phyloP scores from a whole-genome alignment of 2,797 vertebrate species.

The Rhinogobio ventralis region DNA sequence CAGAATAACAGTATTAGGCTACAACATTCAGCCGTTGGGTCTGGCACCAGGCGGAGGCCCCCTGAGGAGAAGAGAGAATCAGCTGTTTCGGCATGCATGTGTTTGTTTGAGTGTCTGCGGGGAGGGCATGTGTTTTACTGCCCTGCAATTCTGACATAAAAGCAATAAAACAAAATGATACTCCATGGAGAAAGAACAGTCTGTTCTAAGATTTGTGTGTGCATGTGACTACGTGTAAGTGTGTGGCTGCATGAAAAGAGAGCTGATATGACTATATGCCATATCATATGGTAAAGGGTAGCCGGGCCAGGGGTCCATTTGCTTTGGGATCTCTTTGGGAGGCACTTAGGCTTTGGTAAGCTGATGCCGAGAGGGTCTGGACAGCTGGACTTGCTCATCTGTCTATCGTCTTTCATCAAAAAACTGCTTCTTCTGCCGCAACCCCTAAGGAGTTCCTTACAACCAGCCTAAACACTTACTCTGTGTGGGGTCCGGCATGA shows the following conservation, averaged over 20 bases:
- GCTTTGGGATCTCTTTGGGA: conserved; percentile 46
- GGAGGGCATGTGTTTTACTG: conserved; percentile 14
- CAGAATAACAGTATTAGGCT: conserved; percentile 42
- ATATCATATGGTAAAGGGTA: conserved; percentile 48
- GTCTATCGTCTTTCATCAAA: conserved; percentile 59
- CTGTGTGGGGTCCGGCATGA: conserved; percentile 32
- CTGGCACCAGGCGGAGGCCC: conserved; percentile 45
- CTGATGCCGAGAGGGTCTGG: conserved; percentile 47
- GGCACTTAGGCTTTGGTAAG: conserved; percentile 53
- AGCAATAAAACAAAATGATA: conserved; percentile 16
- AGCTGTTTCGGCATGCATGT: conserved; percentile 44
- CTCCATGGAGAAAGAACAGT: background rate
- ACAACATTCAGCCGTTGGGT: conserved; percentile 53
- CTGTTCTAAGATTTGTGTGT: background rate
- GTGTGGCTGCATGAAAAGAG: background rate
- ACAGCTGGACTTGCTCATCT: conserved; percentile 63
- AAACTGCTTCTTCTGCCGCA: conserved; percentile 29
- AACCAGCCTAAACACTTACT: conserved; percentile 34
- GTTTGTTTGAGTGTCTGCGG: background rate
- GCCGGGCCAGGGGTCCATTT: conserved; percentile 42
- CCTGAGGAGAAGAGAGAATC: conserved; percentile 45
- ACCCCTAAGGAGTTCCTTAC: conserved; percentile 47
- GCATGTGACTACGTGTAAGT: background rate
- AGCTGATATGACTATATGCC: conserved; percentile 38
- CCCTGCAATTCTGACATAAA: conserved; percentile 16